Percentiles rank a stretch among this genome's conserved stretches.
Evolutionary conservation across 2,888 invertebrate genomes (phyloP).

Genomic region (Thalpophila matura): DNA sequence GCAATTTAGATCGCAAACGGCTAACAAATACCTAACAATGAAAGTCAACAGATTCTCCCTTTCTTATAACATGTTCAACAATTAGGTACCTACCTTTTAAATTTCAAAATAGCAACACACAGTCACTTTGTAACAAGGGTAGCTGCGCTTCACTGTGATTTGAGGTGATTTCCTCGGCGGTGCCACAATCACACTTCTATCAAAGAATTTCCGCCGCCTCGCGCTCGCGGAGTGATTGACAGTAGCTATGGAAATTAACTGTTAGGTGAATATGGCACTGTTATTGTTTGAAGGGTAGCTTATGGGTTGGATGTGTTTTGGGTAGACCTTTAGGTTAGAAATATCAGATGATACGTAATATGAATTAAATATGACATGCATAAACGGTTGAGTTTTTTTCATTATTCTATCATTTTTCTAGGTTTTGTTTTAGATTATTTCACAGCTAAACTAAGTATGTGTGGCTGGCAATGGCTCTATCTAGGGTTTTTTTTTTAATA

Average conservation of each 20-base stretch:
- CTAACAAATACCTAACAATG: no score
- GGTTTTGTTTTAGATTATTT: no score
- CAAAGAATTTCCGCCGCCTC: conserved; percentile 72
- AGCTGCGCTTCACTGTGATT: conserved; percentile 34
- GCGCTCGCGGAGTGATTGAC: conserved; percentile 63
- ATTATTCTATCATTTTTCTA: no score
- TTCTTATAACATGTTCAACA: background rate
- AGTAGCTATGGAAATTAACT: conserved; percentile 66
- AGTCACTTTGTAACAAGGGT: conserved; percentile 7
- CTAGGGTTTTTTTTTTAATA: no score
- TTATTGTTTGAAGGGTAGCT: conserved; percentile 63
- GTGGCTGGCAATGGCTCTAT: no score
- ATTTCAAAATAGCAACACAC: conserved; percentile 33
- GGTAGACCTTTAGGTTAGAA: no score
- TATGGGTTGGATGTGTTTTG: no score
- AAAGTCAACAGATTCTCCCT: background rate
- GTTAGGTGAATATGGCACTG: conserved; percentile 30
- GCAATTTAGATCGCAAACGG: no score
- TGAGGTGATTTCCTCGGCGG: conserved; percentile 66
- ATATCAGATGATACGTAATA: no score
- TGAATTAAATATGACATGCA: no score
- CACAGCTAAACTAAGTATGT: no score
- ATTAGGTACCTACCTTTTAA: conserved; percentile 11
- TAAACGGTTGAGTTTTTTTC: no score
- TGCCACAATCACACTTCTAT: conserved; percentile 75